A percentile compares a stretch with the other conserved stretches of the same genome.
Evolutionary conservation across 2,888 invertebrate genomes (phyloP).

Genomic region (Resseliella maxima): DNA sequence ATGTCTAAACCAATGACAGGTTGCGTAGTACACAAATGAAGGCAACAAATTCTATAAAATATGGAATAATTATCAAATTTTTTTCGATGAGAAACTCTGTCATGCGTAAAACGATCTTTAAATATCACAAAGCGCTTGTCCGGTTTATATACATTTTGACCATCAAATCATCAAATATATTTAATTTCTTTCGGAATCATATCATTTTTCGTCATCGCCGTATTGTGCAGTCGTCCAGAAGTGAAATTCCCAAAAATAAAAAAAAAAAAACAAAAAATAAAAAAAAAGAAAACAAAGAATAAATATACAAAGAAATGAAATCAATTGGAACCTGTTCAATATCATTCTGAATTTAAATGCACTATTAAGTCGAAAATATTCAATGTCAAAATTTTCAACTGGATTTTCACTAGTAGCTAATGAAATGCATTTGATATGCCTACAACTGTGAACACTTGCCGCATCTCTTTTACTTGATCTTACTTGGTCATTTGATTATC

Average conservation of each 20-base stretch:
- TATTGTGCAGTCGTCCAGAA: constrained; percentile 17
- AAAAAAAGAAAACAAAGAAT: neutral
- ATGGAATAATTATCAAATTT: constrained; percentile 10
- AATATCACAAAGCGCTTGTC: neutral
- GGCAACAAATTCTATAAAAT: neutral
- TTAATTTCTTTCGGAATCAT: neutral
- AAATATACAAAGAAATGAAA: neutral
- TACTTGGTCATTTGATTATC: too few relatives aligned
- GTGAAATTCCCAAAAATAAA: neutral
- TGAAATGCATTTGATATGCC: neutral
- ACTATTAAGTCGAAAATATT: constrained; percentile 41
- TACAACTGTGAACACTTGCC: too few relatives aligned
- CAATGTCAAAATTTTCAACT: constrained; percentile 33
- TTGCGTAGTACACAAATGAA: neutral
- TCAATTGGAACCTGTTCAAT: constrained; percentile 43
- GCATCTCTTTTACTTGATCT: too few relatives aligned
- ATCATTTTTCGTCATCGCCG: constrained; percentile 13
- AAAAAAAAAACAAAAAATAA: neutral
- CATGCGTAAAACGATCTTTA: neutral
- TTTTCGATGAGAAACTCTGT: constrained; percentile 14
- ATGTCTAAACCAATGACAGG: neutral
- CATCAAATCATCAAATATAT: neutral
- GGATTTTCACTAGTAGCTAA: neutral
- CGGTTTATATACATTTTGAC: neutral
- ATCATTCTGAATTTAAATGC: neutral